Conservation (phyloP, 2,888 invertebrate genomes). For the Agrotis clavis region DNA sequence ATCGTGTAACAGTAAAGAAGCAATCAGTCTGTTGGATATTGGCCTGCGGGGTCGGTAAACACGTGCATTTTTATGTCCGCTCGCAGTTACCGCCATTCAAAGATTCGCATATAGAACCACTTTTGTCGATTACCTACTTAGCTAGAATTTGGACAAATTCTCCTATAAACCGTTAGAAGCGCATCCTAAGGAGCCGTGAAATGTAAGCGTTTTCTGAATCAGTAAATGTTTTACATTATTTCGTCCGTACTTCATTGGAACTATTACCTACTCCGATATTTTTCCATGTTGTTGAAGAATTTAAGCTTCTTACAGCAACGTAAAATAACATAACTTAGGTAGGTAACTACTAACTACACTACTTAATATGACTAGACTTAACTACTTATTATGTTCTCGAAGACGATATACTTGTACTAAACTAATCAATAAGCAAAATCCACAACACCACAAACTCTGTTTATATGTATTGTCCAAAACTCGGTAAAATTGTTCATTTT, state of each 20-base stretch:
- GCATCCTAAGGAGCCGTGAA: conserved; percentile 18
- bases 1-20: conserved; percentile 91
- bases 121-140: conserved; percentile 73
- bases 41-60: conserved; percentile 89
- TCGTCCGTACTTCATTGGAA: conserved; percentile 15
- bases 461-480: conserved; percentile 9
- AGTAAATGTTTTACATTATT: conserved; percentile 30
- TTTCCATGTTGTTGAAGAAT: neutral
- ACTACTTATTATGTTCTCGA: neutral
- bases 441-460: neutral
- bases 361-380: too few species aligned
- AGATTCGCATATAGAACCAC: conserved; percentile 72
- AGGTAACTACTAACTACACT: neutral
- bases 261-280: conserved; percentile 19
- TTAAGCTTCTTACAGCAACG: neutral
- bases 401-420: neutral
- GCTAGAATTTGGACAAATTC: conserved; percentile 43
- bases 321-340: neutral
- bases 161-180: conserved; percentile 21
- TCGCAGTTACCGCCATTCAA: conserved; percentile 82
- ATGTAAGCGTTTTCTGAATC: conserved; percentile 21
- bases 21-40: conserved; percentile 90
- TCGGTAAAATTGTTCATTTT: neutral
- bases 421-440: neutral
- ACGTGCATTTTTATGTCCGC: conserved; percentile 88